phyloP scores from a whole-genome alignment of 2,113 vertebrate genomes.

The Elephantulus edwardii region DNA sequence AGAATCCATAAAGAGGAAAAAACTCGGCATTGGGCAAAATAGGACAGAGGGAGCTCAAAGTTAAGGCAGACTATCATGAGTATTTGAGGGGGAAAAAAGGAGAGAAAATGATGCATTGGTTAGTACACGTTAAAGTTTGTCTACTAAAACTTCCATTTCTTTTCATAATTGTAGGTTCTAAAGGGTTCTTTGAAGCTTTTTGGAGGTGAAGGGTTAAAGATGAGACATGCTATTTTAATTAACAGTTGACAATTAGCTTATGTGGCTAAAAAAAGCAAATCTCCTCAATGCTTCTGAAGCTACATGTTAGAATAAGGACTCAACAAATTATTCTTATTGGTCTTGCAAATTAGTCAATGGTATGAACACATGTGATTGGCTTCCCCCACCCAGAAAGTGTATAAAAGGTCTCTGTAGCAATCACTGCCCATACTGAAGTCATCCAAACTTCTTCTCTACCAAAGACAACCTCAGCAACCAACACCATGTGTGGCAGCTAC shows the following conservation, averaged over 20 bases:
- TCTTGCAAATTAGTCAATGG: neutral
- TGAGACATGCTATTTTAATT: neutral
- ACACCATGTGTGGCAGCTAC: neutral
- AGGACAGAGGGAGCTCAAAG: neutral
- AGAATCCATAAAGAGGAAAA: neutral
- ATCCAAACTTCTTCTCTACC: neutral
- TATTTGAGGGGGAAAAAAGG: neutral
- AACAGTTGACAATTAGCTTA: neutral
- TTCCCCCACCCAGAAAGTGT: neutral
- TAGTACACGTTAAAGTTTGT: neutral
- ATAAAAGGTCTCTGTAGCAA: neutral
- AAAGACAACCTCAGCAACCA: neutral
- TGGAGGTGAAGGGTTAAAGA: neutral
- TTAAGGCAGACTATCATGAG: neutral
- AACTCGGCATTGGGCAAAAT: neutral
- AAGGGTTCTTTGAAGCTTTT: neutral
- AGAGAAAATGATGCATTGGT: neutral
- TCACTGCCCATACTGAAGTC: neutral
- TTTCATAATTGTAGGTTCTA: neutral
- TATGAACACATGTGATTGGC: neutral
- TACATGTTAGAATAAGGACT: neutral
- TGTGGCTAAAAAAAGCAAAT: neutral
- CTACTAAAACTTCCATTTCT: neutral
- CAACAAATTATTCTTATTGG: slow-evolving; percentile 22
- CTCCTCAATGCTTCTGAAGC: neutral